Conservation (phyloP, 2,888 invertebrate species). For the Lepidonotus clava region DNA sequence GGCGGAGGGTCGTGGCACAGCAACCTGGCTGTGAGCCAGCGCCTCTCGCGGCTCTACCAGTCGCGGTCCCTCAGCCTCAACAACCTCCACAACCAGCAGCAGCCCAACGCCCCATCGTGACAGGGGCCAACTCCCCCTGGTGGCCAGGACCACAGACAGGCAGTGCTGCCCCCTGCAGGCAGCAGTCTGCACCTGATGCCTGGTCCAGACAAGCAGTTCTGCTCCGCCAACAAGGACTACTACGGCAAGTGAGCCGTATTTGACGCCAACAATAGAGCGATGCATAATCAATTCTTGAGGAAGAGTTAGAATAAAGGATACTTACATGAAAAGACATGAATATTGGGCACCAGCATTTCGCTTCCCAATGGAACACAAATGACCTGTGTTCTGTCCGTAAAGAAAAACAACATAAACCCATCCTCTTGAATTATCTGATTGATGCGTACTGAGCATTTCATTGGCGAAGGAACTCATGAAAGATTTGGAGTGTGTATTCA, state of each 20-base stretch:
- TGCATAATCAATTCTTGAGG: not conserved
- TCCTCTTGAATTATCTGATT: too few relatives aligned
- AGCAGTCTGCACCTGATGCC: not conserved
- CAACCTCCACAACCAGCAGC: conserved; percentile 12
- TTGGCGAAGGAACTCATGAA: not conserved
- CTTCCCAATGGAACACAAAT: too few relatives aligned
- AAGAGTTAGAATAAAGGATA: not conserved
- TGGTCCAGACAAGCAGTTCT: not conserved
- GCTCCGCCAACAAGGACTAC: conserved; percentile 20
- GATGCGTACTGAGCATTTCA: too few relatives aligned
- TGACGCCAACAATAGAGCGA: not conserved
- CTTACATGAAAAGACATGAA: not conserved
- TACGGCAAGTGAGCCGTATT: not conserved
- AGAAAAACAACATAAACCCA: too few relatives aligned
- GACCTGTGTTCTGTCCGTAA: too few relatives aligned
- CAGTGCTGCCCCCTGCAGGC: not conserved
- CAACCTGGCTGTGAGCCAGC: conserved; percentile 45
- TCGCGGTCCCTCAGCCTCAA: conserved; percentile 38
- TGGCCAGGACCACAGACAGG: not conserved
- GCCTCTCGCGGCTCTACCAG: conserved; percentile 8
- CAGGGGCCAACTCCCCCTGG: conserved; percentile 21
- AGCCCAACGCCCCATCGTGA: conserved; percentile 28
- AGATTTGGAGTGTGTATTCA: not conserved
- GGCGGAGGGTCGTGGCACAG: conserved; percentile 16
- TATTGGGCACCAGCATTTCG: too few relatives aligned